Evolutionary conservation across 2,888 invertebrate genomes (phyloP), one percentile per base, ranked within the genome.

Genomic region (Eupithecia subumbrata): DNA sequence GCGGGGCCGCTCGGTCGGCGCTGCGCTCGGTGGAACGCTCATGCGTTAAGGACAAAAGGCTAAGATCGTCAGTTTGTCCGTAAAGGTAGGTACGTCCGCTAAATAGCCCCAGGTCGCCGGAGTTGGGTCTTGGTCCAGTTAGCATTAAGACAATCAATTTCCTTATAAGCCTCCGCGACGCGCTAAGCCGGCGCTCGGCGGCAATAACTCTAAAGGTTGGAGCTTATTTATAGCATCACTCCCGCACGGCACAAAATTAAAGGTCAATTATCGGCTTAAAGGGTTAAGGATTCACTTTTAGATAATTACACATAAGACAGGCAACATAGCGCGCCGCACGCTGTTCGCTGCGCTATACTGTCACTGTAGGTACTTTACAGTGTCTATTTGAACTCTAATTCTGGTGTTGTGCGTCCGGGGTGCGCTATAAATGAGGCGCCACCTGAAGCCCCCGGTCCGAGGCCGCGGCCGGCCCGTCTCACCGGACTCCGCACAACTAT

Each of bases 401-500:
- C 18, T 48, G n/a, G 11, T 56, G n/a, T n/a, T 22, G 56, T 12
- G 22, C 22, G 22, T 22, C 11, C 3, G 8, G 22, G 66, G 25
- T 5, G 63, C 63, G 30, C 78, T 76, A 78, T 22, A n/a, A 7
- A 16, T 56, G 56, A 9, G 56, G 56, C 8, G 8, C 56, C 48
- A 22, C 56, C 56, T 56, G 18, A 18, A 48, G 48, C 48, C n/a
- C 37, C 0, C 2, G 37, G 48, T 48, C n/a, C 56, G 63, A 9
- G 14, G 30, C 63, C 63, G 30, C 63, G 25, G 18, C 9, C n/a
- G 25, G 63, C 63, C 14, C 22, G 22, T 11, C 56, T 56, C 56
- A 56, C 56, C 63, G 16, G 63, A 63, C 63, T 25, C 63, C 16
- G 22, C 30, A 63, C 16, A 66, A 74, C 72, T 74, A 77, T 77